Base-by-base conservation (phyloP, 2,888 invertebrate species). In the Pyrrhosoma nymphula region DNA sequence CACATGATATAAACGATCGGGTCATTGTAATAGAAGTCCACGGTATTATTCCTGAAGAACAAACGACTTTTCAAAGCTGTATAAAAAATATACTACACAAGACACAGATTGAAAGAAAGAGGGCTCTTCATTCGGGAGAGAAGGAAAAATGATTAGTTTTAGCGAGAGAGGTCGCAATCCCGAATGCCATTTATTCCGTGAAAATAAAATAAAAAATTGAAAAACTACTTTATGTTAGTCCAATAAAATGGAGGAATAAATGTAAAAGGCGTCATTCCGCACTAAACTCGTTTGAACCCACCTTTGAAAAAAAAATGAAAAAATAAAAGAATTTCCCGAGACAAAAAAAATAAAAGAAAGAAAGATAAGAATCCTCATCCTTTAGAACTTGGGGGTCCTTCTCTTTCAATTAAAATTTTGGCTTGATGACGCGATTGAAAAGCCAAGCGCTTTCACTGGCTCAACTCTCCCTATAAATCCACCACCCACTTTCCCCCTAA, bases 381-480 rank as follows among this genome's bases (percentile, higher is more conserved):
- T 75, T 93, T 93, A 69, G 93, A 93, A 93, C 47, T 91, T 91
- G 91, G 82, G 91, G 82, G 63, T 47, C 93, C 93, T 69, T 93
- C 93, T 93, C 93, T 93, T 93, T 93, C 93, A 93, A 93, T 93
- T 93, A 93, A 93, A 93, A 93, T 93, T 93, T 93, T 47, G 93
- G 93, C 93, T 93, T 93, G 93, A 93, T 93, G 93, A 93, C 93
- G 93, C 93, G 93, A 93, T 93, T 93, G 93, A 93, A 69, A 91
- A 93, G 93, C 89, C 89, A 55, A 89, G 89, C n/a, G 93, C 69
- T 91, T 91, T 91, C 91, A 91, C 91, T 91, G 91, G 39, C 63
- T 35, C 30, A 82, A 82, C 91, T 35, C 23, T 47, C 47, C 47
- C 69, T 10, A 8, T 26, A n/a, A 23, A 23, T 8, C 30, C 56